phyloP scores from a whole-genome alignment of 2,888 invertebrate genomes.

The Pelosia muscerda region DNA sequence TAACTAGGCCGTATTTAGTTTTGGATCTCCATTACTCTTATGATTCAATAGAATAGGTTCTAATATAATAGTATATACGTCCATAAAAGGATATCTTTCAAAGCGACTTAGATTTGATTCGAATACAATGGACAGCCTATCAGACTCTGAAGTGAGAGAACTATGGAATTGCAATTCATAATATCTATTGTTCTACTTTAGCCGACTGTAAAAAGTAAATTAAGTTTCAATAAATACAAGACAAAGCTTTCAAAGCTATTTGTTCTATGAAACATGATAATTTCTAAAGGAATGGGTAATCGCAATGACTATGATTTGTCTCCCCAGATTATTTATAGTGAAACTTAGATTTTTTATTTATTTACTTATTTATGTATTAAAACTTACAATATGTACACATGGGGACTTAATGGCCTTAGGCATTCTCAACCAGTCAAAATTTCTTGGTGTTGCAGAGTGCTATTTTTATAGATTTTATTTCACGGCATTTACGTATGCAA shows the following conservation, averaged over 20 bases:
- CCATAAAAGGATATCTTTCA: constrained; percentile 17
- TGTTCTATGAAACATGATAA: not conserved
- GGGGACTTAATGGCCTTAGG: no score
- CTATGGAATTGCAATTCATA: constrained; percentile 9
- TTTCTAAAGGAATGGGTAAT: not conserved
- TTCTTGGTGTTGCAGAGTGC: no score
- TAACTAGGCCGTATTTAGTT: not conserved
- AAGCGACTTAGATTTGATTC: constrained; percentile 16
- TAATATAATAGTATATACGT: constrained; percentile 6
- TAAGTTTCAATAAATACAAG: not conserved
- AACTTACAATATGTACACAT: not conserved
- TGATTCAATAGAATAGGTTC: constrained; percentile 9
- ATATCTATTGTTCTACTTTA: not conserved
- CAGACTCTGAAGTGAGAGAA: constrained; percentile 14
- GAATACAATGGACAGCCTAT: constrained; percentile 17
- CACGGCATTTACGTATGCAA: constrained; percentile 31
- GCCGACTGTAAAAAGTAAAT: not conserved
- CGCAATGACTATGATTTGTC: not conserved
- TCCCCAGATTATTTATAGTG: not conserved
- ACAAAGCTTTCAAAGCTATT: not conserved
- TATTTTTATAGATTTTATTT: constrained; percentile 26
- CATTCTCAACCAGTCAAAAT: no score
- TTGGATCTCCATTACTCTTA: not conserved
- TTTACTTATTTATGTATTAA: not conserved
- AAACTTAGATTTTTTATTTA: not conserved